Base-by-base conservation (phyloP, 2,888 invertebrate genomes). In the Malacosoma neustria region DNA sequence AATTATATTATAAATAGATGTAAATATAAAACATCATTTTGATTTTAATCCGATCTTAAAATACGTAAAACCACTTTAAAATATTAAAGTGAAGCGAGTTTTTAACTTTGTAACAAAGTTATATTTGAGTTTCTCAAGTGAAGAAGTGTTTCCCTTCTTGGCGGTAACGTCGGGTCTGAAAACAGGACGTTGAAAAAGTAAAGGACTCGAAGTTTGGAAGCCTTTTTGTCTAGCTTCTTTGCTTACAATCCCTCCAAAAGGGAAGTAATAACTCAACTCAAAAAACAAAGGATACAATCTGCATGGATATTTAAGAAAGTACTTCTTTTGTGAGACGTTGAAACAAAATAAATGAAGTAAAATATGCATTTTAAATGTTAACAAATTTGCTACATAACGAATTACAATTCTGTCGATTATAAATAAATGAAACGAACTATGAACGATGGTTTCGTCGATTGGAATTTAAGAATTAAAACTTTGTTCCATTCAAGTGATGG, bases 91-190 rank as follows among this genome's bases (percentile, higher is more conserved):
- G 9, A 22, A 22, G 9, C 22, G 9, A 22, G 22, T 22, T 22
- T 22, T n/a, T n/a, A n/a, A n/a, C n/a, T n/a, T n/a, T n/a, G n/a
- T 7, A 22, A 22, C 22, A 22, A 22, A 22, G 6, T 22, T 22
- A 51, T 45, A 46, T 45, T 33, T 43, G 48, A 56, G 51, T 50
- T 51, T 51, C 52, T 54, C 49, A 49, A 53, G 48, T 57, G 49
- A 57, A 50, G 53, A 44, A 58, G 51, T 53, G 51, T 54, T 61
- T 61, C 56, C 58, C 54, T 57, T 53, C 54, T 49, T 41, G 32
- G 40, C 46, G 41, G 38, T 47, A 53, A 48, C 41, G 37, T 54
- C 9, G 22, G 54, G 48, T 47, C 44, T 46, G 51, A 51, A 49
- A 60, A 51, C 53, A 51, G 60, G 57, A 61, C 56, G 53, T 46